Evolutionary conservation across 2,888 invertebrate genomes (phyloP).

Genomic region (Idaea biselata): DNA sequence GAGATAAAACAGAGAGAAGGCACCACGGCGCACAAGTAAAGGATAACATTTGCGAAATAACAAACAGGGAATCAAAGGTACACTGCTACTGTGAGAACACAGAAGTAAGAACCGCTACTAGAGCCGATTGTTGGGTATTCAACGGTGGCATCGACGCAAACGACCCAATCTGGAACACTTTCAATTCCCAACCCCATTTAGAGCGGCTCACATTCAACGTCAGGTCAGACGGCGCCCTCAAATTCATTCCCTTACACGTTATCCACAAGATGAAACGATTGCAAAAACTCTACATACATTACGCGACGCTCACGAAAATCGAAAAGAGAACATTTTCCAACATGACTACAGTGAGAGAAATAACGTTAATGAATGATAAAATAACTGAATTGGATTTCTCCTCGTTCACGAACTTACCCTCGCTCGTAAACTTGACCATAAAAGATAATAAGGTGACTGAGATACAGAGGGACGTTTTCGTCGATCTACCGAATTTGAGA

Average conservation of each 20-base stretch:
- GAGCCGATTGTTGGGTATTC: slow-evolving; percentile 90
- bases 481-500: slow-evolving; percentile 85
- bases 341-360: slow-evolving; percentile 84
- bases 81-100: slow-evolving; percentile 85
- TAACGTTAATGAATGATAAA: slow-evolving; percentile 86
- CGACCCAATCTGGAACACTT: slow-evolving; percentile 86
- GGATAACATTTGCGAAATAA: slow-evolving; percentile 82
- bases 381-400: slow-evolving; percentile 85
- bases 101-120: slow-evolving; percentile 80
- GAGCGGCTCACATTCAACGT: slow-evolving; percentile 86
- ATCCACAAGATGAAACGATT: slow-evolving; percentile 84
- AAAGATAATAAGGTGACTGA: slow-evolving; percentile 89
- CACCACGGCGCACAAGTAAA: slow-evolving; percentile 61
- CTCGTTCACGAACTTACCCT: slow-evolving; percentile 87
- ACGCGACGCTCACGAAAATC: slow-evolving; percentile 86
- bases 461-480: slow-evolving; percentile 87
- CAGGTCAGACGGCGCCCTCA: slow-evolving; percentile 84
- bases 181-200: slow-evolving; percentile 85
- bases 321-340: slow-evolving; percentile 88
- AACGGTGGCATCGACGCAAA: slow-evolving; percentile 83
- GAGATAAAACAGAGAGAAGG: slow-evolving; percentile 73
- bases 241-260: slow-evolving; percentile 85
- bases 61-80: slow-evolving; percentile 77
- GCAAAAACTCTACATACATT: slow-evolving; percentile 85
- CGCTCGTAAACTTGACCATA: slow-evolving; percentile 85